Evolutionary conservation across 2,797 vertebrate species (phyloP).

Genomic region (Rhadinocentrus ornatus): DNA sequence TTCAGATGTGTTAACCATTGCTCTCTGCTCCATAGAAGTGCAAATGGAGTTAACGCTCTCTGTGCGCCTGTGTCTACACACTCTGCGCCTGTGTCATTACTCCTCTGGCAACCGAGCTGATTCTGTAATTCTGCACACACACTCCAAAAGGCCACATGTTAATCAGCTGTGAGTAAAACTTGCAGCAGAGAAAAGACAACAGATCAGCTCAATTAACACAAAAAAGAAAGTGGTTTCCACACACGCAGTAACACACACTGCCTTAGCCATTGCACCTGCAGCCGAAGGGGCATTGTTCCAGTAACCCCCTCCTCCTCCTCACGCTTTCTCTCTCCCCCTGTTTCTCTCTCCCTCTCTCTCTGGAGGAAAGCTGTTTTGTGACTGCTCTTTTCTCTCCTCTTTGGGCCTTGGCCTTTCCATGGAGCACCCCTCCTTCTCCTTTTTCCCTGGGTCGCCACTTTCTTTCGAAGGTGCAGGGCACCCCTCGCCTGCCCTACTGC

Average conservation of each 20-base stretch:
- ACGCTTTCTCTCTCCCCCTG: conserved; percentile 14
- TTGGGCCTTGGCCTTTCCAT: conserved; percentile 76
- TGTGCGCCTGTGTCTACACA: conserved; percentile 75
- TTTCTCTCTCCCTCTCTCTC: conserved; percentile 60
- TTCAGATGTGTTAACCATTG: conserved; percentile 80
- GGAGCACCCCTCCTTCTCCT: conserved; percentile 56
- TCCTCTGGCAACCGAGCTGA: conserved; percentile 53
- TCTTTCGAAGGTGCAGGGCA: conserved; percentile 70
- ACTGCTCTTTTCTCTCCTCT: conserved; percentile 76
- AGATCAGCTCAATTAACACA: conserved; percentile 86
- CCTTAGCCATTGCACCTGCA: conserved; percentile 84
- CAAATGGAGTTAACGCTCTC: conserved; percentile 82
- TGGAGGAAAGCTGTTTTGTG: conserved; percentile 80
- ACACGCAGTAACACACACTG: conserved; percentile 61
- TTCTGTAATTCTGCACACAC: conserved; percentile 56
- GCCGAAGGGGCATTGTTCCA: conserved; percentile 84
- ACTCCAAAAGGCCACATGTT: conserved; percentile 82
- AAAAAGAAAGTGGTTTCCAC: conserved; percentile 79
- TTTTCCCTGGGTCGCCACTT: conserved; percentile 65
- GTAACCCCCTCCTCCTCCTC: conserved; percentile 37
- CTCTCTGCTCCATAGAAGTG: conserved; percentile 80
- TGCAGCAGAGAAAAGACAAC: conserved; percentile 82
- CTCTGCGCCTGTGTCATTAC: conserved; percentile 70
- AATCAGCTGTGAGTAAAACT: conserved; percentile 84
- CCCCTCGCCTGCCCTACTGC: conserved; percentile 87